Base-by-base conservation (phyloP, 2,797 vertebrate species). In the Anabacerthia variegaticeps region DNA sequence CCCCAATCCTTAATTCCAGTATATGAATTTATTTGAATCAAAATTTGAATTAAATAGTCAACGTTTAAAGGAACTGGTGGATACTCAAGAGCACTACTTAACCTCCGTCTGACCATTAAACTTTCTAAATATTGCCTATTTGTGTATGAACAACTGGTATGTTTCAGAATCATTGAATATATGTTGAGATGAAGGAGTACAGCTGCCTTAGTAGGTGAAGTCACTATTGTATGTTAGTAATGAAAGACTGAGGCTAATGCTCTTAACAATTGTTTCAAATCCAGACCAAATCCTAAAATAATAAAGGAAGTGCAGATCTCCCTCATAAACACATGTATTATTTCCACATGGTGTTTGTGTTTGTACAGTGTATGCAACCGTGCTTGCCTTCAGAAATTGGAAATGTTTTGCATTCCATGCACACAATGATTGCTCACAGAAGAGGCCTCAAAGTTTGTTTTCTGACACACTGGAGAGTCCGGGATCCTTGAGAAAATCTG, bases 281-380 rank as follows among this genome's bases (percentile, higher is more conserved):
- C 72, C 96, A 86, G 92, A 96, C 82, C 95, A 96, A 92, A 78
- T 94, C 93, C 93, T 96, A 90, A 85, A 93, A 96, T 91, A 97
- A 96, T 94, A 97, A 97, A 97, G 88, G 91, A 93, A 97, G 94
- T 59, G 90, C 96, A 97, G 85, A 96, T 97, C 95, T 95, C 93
- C 92, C 97, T 77, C 84, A 91, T 96, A 97, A 98, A 93, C 92
- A 92, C 94, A 75, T 62, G 91, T 96, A 97, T 98, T 94, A 95
- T 97, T 97, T 97, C 97, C 97, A 98, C 96, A 97, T 97, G 96
- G 37, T 77, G 84, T 87, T 88, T 85, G 58, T 80, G 78, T 86
- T 89, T 95, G 90, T 69, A 87, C 74, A 96, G 74, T 87, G 75
- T 74, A 69, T 54, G 56, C 76, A 90, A 58, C 88, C 44, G 80